Base-by-base conservation (phyloP, 2,888 invertebrate genomes). In the Merodon equestris region DNA sequence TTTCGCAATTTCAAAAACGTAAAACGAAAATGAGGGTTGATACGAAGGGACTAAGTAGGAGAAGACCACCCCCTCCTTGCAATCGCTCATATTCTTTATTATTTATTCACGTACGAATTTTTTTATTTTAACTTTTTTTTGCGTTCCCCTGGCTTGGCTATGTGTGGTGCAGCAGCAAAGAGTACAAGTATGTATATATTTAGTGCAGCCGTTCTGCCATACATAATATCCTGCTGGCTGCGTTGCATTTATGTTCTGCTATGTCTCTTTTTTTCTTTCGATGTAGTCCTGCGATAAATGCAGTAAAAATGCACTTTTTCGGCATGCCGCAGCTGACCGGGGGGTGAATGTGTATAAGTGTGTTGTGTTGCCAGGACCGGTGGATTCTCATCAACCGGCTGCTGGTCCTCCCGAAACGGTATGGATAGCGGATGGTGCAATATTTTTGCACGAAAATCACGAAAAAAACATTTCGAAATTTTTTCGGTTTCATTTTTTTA, bases 231-330 rank as follows among this genome's bases (percentile, higher is more conserved):
- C 72, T 64, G 64, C 50, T 71, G 56, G 56, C 44, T 71, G 64
- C 72, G 57, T 72, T 63, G 57, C 72, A 72, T 64, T 64, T 27
- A 27, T 27, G 27, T 2, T 27, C 7, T 27, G 27, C 27, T n/a
- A n/a, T n/a, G n/a, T n/a, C n/a, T n/a, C n/a, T n/a, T n/a, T n/a
- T 27, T 27, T 27, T 27, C 7, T 27, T 27, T 7, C 27, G 7
- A 27, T 2, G 27, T 27, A 27, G 27, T 27, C 27, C 27, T 53
- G 51, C 60, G 60, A 66, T 56, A 72, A 61, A 73, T 72, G 77
- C 71, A 73, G 72, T 61, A 77, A 63, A 72, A 72, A 67, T 72
- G 66, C 72, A 76, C 48, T 76, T 76, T 76, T 71, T 76, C 60
- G 72, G 66, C 64, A 76, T 54, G 50, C 12, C 40, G 9, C 48